A percentile compares a stretch with the other conserved stretches of the same genome.
Conservation (phyloP, 2,888 invertebrate species). For the Macropis europaea region DNA sequence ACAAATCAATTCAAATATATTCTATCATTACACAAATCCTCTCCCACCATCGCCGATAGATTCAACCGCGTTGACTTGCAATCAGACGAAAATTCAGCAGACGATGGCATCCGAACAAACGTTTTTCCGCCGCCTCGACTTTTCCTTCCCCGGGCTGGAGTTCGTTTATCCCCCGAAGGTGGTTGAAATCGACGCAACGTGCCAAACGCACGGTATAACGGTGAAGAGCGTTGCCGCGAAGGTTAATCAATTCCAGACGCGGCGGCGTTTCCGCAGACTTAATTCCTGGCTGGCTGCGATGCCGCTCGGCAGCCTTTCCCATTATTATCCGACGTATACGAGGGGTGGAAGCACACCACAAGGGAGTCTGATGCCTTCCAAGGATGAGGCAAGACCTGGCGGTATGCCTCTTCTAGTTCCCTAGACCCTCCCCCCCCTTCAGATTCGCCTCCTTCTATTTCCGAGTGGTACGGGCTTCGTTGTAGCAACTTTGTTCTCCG, state of each 20-base stretch:
- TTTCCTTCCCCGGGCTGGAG: too few relatives aligned
- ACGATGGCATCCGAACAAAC: too few relatives aligned
- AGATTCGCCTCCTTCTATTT: conserved; percentile 40
- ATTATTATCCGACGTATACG: conserved; percentile 62
- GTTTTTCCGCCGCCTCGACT: too few relatives aligned
- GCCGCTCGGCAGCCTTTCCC: conserved; percentile 57
- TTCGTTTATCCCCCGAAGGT: background rate
- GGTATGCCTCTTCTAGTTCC: conserved; percentile 14
- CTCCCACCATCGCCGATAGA: too few relatives aligned
- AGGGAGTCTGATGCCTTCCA: conserved; percentile 62
- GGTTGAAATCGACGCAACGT: background rate
- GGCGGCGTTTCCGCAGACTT: conserved; percentile 61
- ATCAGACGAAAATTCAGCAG: too few relatives aligned
- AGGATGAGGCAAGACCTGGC: conserved; percentile 52
- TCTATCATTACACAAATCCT: too few relatives aligned
- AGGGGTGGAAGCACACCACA: conserved; percentile 56
- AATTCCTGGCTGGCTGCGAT: conserved; percentile 49
- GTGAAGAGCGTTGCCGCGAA: conserved; percentile 18
- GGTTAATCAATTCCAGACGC: conserved; percentile 57
- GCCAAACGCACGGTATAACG: conserved; percentile 2
- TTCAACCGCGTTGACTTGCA: too few relatives aligned
- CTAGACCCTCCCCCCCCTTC: background rate
- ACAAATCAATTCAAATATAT: too few relatives aligned
- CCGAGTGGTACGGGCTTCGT: conserved; percentile 54
- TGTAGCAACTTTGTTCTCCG: conserved; percentile 71